Evolutionary conservation across 92 coral and sea anemone genomes (phyloP).

Genomic region (Pocillopora grandis): DNA sequence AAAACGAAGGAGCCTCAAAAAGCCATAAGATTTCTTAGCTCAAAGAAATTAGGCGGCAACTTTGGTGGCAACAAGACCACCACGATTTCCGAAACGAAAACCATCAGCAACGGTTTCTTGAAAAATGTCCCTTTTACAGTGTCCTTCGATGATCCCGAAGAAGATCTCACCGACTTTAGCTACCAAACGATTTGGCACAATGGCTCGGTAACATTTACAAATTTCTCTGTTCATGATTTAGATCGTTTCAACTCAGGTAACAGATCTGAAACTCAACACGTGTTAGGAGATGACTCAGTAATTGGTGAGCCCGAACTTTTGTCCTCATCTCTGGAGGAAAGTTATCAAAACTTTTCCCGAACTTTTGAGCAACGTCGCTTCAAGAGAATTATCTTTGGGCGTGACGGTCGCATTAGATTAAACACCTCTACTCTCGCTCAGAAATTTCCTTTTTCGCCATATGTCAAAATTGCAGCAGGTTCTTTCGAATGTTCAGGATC

Average conservation of each 20-base stretch:
- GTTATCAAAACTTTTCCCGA: not conserved
- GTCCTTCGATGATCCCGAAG: not conserved
- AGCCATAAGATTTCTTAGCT: not conserved
- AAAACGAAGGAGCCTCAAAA: not conserved
- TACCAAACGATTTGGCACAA: conserved; percentile 49
- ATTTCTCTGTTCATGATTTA: not conserved
- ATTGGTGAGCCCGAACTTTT: conserved; percentile 7
- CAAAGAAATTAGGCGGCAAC: not conserved
- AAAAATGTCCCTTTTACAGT: not conserved
- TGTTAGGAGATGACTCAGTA: conserved; percentile 2
- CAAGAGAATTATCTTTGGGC: conserved; percentile 55
- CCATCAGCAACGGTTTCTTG: not conserved
- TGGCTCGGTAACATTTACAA: conserved; percentile 25
- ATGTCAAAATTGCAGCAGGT: conserved; percentile 78
- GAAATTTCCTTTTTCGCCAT: conserved; percentile 74
- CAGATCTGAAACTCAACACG: conserved; percentile 15
- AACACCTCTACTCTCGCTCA: conserved; percentile 55
- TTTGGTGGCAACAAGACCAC: not conserved
- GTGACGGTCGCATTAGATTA: conserved; percentile 53
- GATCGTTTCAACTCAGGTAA: not conserved
- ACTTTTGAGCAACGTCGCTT: conserved; percentile 10
- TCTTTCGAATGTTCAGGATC: conserved; percentile 70
- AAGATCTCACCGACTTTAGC: conserved; percentile 22
- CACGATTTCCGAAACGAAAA: not conserved
- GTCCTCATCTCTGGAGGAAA: not conserved